Evolutionary conservation across 2,113 vertebrate species (phyloP).

Genomic region (Phainopepla nitens): DNA sequence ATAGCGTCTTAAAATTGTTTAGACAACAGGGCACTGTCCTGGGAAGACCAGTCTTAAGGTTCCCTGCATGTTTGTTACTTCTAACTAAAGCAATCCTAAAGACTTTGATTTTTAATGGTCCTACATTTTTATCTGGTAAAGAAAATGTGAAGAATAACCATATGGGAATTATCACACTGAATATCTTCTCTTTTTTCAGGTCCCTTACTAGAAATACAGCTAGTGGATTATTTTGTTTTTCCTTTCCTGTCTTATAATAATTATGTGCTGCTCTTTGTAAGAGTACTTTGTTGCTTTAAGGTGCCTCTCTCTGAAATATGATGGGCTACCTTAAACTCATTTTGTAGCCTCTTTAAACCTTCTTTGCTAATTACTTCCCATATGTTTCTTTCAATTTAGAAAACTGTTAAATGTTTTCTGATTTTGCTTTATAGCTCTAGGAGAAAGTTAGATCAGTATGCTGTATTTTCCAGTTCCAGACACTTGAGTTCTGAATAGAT

Average conservation of each 20-base stretch:
- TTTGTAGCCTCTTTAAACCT: neutral
- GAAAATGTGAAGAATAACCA: neutral
- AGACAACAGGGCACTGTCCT: neutral
- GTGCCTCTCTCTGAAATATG: neutral
- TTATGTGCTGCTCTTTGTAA: neutral
- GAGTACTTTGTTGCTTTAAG: neutral
- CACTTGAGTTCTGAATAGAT: neutral
- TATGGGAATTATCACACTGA: neutral
- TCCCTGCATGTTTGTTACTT: neutral
- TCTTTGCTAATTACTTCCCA: neutral
- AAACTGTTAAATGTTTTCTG: neutral
- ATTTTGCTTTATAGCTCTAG: neutral
- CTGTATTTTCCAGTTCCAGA: neutral
- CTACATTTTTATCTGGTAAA: neutral
- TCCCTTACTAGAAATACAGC: constrained; percentile 4
- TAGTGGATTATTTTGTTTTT: neutral
- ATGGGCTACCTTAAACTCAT: neutral
- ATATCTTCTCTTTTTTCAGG: constrained; percentile 12
- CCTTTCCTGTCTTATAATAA: neutral
- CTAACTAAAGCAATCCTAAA: neutral
- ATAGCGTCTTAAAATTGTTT: neutral
- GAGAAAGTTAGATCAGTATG: neutral
- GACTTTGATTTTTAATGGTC: neutral
- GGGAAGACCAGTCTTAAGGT: neutral
- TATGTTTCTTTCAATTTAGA: neutral